phyloP scores from a whole-genome alignment of 2,888 invertebrate genomes.

The Phalera bucephala region DNA sequence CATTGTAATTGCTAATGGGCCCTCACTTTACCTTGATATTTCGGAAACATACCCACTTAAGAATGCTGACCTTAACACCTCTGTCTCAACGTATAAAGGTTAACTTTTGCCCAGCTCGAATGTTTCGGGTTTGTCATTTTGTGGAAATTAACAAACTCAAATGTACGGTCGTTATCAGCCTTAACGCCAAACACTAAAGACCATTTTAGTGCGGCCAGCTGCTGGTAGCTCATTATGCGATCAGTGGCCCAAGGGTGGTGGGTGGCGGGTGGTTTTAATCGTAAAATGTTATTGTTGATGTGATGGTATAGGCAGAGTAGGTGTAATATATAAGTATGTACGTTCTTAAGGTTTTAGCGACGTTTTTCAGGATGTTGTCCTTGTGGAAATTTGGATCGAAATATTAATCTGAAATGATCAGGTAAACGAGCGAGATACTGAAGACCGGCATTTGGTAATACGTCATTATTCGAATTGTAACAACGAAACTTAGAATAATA shows the following conservation, averaged over 20 bases:
- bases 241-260: slow-evolving; percentile 30
- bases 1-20: slow-evolving; percentile 76
- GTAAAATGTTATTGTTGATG: slow-evolving; percentile 55
- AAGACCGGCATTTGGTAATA: no score
- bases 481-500: no score
- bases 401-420: no score
- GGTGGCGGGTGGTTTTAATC: slow-evolving; percentile 37
- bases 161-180: not conserved
- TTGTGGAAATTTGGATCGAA: no score
- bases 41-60: slow-evolving; percentile 23
- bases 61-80: not conserved
- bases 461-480: no score
- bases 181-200: slow-evolving; percentile 8
- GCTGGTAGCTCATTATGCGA: slow-evolving; percentile 41
- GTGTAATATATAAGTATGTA: no score
- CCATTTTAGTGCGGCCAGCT: slow-evolving; percentile 25
- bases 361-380: no score
- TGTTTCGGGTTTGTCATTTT: slow-evolving; percentile 41
- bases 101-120: not conserved
- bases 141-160: slow-evolving; percentile 16
- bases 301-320: no score
- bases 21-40: slow-evolving; percentile 48
- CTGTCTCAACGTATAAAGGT: not conserved
- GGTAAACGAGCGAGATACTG: no score
- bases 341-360: no score